Base-by-base conservation (phyloP, 37 sponge, comb jelly and placozoan genomes). In the Aphrocallistes beatrix region DNA sequence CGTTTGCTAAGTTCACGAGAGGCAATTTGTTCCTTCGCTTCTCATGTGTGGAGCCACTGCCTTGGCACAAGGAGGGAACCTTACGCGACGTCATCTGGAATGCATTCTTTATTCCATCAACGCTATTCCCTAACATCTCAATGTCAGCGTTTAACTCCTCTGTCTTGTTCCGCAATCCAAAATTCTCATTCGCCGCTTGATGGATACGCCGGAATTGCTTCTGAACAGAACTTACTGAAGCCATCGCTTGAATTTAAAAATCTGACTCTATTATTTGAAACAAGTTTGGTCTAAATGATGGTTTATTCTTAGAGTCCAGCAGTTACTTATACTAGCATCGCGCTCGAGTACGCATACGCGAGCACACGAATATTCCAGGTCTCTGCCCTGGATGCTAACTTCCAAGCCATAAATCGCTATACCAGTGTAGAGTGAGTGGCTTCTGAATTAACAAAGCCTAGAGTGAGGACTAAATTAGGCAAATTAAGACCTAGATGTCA, bases 41-140 rank as follows among this genome's bases (percentile, higher is more conserved):
- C 37, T 91, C 92, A 0, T 85, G n/a, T 0, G 89, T 85, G 38
- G 86, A 9, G 10, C 92, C 92, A 16, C 88, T 87, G 8, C 92
- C 92, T 51, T 86, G 82, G 8, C 82, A 36, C 17, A 84, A 83
- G 34, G 51, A 85, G 28, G 60, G 40, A 16, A 91, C 86, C 75
- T 85, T 91, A 50, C 87, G 87, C n/a, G 51, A 83, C 8, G 84
- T 85, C 50, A 89, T 81, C 38, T 85, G 88, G 42, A 85, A 84
- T 23, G 86, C 86, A 17, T 83, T 84, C 1, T 87, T 51, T 40
- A 91, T 91, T 0, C 88, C 88, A 36, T 91, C 92, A 40, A 91
- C 86, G 38, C 87, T 91, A 83, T 85, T 87, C 82, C 89, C 92
- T 3, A 60, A 13, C 17, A 30, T 60, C 75, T 60, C 75, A 13